phyloP scores from a whole-genome alignment of 2,113 vertebrate genomes.

The Pteronura brasiliensis region DNA sequence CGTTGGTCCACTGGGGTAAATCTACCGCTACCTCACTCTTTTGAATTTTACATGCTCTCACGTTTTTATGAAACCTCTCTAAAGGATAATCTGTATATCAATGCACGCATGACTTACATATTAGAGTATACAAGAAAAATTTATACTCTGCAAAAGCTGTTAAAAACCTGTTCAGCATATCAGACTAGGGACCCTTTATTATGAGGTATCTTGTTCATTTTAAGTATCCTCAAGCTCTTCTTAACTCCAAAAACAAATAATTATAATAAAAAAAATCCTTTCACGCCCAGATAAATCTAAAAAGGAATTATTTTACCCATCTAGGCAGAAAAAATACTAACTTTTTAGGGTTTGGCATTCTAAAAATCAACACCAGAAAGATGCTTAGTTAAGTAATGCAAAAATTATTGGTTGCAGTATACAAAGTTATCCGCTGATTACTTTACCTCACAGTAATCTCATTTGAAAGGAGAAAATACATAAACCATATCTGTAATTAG shows the following conservation, averaged over 20 bases:
- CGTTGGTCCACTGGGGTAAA: constrained; percentile 60
- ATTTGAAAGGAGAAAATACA: constrained; percentile 65
- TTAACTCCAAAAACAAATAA: constrained; percentile 68
- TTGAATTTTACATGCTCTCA: constrained; percentile 70
- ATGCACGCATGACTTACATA: constrained; percentile 70
- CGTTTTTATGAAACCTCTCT: constrained; percentile 69
- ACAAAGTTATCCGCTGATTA: constrained; percentile 65
- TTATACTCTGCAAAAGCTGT: constrained; percentile 66
- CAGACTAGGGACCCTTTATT: constrained; percentile 49
- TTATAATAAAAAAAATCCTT: constrained; percentile 58
- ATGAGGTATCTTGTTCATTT: constrained; percentile 43
- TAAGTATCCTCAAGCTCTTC: constrained; percentile 66
- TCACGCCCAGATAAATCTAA: constrained; percentile 52
- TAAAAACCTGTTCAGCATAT: constrained; percentile 71
- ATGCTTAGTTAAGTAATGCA: constrained; percentile 42
- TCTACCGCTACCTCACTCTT: constrained; percentile 50
- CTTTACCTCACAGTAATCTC: constrained; percentile 55
- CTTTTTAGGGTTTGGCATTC: constrained; percentile 53
- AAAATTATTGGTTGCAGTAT: constrained; percentile 55
- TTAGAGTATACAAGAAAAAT: constrained; percentile 63
- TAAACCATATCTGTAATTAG: constrained; percentile 61
- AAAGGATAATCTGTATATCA: constrained; percentile 75
- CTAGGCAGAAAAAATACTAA: constrained; percentile 62
- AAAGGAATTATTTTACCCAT: constrained; percentile 50
- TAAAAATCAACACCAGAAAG: constrained; percentile 67